Base-by-base conservation (phyloP, 2,113 vertebrate genomes). In the Pycnonotus jocosus region DNA sequence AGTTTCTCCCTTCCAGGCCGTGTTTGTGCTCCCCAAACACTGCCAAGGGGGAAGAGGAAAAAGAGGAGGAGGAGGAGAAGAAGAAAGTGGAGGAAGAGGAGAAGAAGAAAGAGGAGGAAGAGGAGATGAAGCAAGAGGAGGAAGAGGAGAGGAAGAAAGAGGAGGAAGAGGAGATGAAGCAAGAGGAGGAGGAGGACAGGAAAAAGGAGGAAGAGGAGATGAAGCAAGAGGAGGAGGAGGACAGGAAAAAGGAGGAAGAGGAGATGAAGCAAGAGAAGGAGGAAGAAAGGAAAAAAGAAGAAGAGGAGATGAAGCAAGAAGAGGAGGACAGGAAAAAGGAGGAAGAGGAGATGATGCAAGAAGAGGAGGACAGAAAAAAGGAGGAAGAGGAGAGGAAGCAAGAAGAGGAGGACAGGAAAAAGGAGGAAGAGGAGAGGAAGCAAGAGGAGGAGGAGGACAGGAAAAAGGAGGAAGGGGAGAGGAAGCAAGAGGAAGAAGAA, bases 1-100 rank as follows among this genome's bases (percentile, higher is more conserved):
- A 37, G 15, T 24, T 82, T 77, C 70, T 94, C 11, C 73, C 78
- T 90, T 56, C 33, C 58, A 99, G 98, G 86, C 45, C 96, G 18
- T 95, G 92, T 28, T 47, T 88, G 48, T 88, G 76, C 60, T 96
- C 97, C 64, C 96, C 97, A 62, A 95, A 97, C 8, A 88, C 65
- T 28, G 78, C 96, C 11, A 57, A 72, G 15, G 79, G 66, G 12
- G 35, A 83, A 15, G 61, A 86, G 33, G 81, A 95, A 21, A 84
- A 76, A 10, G 23, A 66, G 4, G 12, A 42, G 1, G 18, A 73
- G 4, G 13, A 48, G 5, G 53, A 96, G 11, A 37, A 95, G 24
- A 4, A 18, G 2, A 1, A 53, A 3, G 7, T 42, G 12, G 20
- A 71, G 15, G 6, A 48, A 1, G 47, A 33, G 6, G 15, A 22